Base-by-base conservation (phyloP, 2,113 vertebrate genomes). In the zebrafish (Danio rerio) region DNA sequence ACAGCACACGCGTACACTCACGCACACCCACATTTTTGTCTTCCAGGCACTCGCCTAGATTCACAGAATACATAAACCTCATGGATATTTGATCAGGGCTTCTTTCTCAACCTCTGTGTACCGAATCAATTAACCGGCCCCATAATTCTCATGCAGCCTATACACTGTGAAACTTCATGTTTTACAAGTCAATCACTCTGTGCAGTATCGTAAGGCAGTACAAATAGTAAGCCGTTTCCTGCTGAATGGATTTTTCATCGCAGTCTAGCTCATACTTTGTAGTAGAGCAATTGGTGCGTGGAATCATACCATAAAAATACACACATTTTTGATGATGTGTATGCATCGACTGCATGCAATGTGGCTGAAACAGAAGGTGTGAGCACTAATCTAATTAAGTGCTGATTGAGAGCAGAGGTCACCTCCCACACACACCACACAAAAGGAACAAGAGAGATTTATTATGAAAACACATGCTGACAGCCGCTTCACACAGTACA, bases 121-220 rank as follows among this genome's bases (percentile, higher is more conserved):
- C 72, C 5, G 11, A 59, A 21, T 20, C 58, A 50, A 77, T 77
- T 63, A 77, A 40, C 75, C 21, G 9, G 12, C 20, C 43, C 20
- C 20, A 63, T 77, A 50, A 50, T 50, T 77, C 75, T 52, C 5
- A 50, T 62, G 8, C 58, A 77, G 75, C 45, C 58, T 62, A 77
- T 77, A 63, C 12, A 63, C 12, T n/a, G 15, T 63, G 75, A 63
- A 49, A 40, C 70, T 81, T 40, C 45, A 65, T 74, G 70, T 81
- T 81, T 61, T 73, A 81, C 47, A 65, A 81, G 71, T 81, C 80
- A 55, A 52, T 49, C 75, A 77, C 58, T 77, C 58, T 61, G 40
- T 5, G 13, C 50, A 9, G 52, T n/a, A 20, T 43, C 20, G 52
- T 40, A 31, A 55, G 40, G 31, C 75, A 62, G 45, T 50, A n/a